Evolutionary conservation across 2,113 vertebrate species (phyloP), one percentile per base, ranked within the genome.

Genomic region (Atrichornis clamosus): DNA sequence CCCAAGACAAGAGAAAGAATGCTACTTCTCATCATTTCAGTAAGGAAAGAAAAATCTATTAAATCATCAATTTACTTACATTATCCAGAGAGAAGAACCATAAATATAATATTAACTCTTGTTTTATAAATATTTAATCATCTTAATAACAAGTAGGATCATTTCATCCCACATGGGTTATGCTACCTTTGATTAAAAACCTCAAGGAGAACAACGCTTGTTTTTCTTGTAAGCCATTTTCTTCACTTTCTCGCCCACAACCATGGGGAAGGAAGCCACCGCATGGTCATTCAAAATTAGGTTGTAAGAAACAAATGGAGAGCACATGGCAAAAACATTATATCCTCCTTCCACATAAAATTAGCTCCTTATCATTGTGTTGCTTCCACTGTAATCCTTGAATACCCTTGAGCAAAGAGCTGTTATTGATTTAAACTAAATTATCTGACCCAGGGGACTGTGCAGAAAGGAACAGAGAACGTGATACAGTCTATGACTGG

Each of bases 81-180:
- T 53, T 88, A 56, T 80, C 28, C 35, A 89, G 47, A 65, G 30
- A 89, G 39, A 93, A 90, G 15, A 74, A 47, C 44, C 86, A 59
- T 62, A 88, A 90, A 76, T 80, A 56, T 50, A 83, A 83, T 50
- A 52, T 4, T 4, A 74, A 32, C 10, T 47, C 35, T 63, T 74
- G 27, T 77, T 92, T 74, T 78, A 85, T 88, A 84, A 93, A 72
- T 84, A 85, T 80, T 91, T 91, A 74, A 94, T 81, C 26, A 68
- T 42, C 9, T 93, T 63, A 41, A 55, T 62, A 94, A 86, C 30
- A 93, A 79, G 72, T 72, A 85, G 60, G 33, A 88, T 69, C 0
- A 77, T 78, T 87, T 87, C 21, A 91, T 42, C 44, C 87, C 74
- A 73, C 39, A 59, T 1, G 22, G n/a, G 35, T 35, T 74, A 50